Evolutionary conservation across 2,888 invertebrate genomes (phyloP).

Genomic region (Drosophila eohydei): DNA sequence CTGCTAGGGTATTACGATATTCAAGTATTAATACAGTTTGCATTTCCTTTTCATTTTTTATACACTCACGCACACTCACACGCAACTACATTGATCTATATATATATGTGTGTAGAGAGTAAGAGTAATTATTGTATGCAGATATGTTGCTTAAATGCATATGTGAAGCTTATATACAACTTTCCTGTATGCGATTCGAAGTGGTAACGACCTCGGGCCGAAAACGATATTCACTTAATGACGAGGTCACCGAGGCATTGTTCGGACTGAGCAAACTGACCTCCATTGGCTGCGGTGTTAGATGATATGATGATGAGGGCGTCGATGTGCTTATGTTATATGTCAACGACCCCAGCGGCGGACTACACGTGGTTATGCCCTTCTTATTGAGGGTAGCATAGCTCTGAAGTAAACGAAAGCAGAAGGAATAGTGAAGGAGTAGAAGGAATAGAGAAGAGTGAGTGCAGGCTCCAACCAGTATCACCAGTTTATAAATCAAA

Average conservation of each 20-base stretch:
- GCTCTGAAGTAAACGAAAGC: constrained; percentile 87
- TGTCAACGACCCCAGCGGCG: constrained; percentile 79
- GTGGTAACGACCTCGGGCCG: constrained; percentile 94
- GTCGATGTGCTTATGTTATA: constrained; percentile 79
- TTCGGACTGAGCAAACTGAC: constrained; percentile 85
- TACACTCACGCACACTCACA: constrained; percentile 45
- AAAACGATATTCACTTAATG: constrained; percentile 91
- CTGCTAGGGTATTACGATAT: constrained; percentile 63
- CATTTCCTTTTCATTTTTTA: constrained; percentile 28
- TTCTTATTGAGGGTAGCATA: constrained; percentile 92
- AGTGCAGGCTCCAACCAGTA: neutral
- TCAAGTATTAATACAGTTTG: constrained; percentile 63
- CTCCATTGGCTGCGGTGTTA: constrained; percentile 85
- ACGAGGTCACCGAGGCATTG: constrained; percentile 88
- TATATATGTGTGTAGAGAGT: constrained; percentile 21
- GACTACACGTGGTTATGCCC: constrained; percentile 86
- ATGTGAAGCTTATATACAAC: constrained; percentile 91
- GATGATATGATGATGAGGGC: constrained; percentile 82
- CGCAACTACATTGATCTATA: constrained; percentile 42
- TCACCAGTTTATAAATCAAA: neutral
- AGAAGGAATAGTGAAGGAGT: neutral
- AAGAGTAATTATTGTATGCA: constrained; percentile 21
- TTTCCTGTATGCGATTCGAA: constrained; percentile 94
- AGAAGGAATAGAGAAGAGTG: constrained; percentile 10
- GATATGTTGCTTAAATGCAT: constrained; percentile 12